phyloP scores from a whole-genome alignment of 2,797 vertebrate species.

The Dryobates pubescens region DNA sequence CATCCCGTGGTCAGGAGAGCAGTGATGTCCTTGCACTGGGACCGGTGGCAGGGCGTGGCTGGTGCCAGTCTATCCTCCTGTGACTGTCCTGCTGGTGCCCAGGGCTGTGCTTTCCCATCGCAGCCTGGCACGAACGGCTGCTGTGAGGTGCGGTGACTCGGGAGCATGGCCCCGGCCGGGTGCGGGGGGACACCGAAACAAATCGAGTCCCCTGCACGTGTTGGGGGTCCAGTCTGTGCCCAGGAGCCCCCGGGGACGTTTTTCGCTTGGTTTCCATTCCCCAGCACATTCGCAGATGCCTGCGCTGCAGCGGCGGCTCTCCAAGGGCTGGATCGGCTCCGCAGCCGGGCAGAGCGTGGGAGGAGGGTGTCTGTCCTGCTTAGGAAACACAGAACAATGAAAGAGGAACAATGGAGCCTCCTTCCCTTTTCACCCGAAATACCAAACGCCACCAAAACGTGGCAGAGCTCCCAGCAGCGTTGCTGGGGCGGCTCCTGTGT shows the following conservation, averaged over 20 bases:
- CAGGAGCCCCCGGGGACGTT: accelerated
- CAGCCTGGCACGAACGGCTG: accelerated
- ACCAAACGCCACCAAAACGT: background rate
- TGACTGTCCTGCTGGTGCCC: accelerated
- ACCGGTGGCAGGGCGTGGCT: accelerated
- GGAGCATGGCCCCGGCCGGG: accelerated
- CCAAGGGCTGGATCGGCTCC: background rate
- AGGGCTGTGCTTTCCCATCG: background rate
- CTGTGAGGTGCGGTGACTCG: accelerated
- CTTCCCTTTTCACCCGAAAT: constrained; percentile 23
- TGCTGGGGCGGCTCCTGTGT: background rate
- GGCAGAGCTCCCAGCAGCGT: constrained; percentile 3
- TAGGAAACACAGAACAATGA: constrained; percentile 42
- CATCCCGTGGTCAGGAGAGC: accelerated
- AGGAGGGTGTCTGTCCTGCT: background rate
- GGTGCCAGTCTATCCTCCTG: background rate
- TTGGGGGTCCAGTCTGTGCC: background rate
- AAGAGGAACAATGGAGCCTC: constrained; percentile 61
- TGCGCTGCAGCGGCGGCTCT: background rate
- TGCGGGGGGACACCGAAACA: accelerated
- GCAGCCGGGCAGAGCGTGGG: constrained; percentile 9
- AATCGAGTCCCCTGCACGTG: accelerated
- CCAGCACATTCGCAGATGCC: background rate
- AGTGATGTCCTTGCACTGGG: accelerated
- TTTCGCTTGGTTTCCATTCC: accelerated